Evolutionary conservation across 2,113 vertebrate genomes (phyloP).

Genomic region (Laterallus jamaicensis): DNA sequence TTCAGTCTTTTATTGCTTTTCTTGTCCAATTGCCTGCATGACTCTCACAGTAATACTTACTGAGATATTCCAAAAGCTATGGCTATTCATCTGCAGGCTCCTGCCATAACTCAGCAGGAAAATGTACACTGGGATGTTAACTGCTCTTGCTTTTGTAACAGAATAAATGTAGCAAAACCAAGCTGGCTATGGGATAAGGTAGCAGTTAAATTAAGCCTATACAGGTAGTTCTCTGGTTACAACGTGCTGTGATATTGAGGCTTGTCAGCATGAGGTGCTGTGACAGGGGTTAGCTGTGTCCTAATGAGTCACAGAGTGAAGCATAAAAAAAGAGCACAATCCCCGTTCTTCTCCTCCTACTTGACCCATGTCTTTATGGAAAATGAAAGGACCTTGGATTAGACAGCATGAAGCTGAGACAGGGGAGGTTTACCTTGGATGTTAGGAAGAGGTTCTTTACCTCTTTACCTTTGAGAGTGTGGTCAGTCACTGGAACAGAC

Average conservation of each 20-base stretch:
- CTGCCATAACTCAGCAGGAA: background rate
- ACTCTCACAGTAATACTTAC: background rate
- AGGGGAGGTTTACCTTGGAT: too few species aligned
- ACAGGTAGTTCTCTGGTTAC: background rate
- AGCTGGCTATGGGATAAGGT: background rate
- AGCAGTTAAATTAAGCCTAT: background rate
- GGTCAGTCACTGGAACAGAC: too few species aligned
- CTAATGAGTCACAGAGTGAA: background rate
- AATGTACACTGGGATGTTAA: background rate
- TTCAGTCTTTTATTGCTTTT: conserved; percentile 23
- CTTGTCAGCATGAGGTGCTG: background rate
- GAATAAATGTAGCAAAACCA: background rate
- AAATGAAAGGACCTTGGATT: background rate
- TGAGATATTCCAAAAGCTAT: background rate
- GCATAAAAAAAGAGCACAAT: background rate
- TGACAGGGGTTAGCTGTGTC: background rate
- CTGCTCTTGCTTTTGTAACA: background rate
- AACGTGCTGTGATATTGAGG: background rate
- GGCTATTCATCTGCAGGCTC: background rate
- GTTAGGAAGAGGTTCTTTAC: too few species aligned
- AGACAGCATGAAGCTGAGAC: background rate
- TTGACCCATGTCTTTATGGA: background rate
- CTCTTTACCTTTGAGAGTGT: too few species aligned
- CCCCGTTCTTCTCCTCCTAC: background rate
- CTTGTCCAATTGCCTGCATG: background rate